phyloP scores from a whole-genome alignment of 92 coral and sea anemone genomes.

The Umimayanthus kanabou region DNA sequence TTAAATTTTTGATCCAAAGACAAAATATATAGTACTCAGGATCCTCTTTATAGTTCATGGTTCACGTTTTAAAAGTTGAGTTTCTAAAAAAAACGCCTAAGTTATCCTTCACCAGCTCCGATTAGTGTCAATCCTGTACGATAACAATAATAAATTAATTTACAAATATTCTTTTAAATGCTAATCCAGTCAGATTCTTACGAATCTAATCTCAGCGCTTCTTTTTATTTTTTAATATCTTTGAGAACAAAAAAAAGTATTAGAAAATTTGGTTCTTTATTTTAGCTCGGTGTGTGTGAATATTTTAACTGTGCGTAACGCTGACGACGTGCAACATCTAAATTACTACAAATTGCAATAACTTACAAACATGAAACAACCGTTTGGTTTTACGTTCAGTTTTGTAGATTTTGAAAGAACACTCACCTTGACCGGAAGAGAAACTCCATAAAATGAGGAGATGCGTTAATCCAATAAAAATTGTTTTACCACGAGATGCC shows the following conservation, averaged over 20 bases:
- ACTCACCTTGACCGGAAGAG: conserved; percentile 22
- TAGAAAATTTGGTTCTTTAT: no score
- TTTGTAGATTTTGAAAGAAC: not conserved
- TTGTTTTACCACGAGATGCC: not conserved
- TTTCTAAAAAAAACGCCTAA: not conserved
- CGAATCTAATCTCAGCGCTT: not conserved
- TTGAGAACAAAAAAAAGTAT: not conserved
- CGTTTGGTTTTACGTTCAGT: not conserved
- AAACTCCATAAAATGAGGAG: conserved; percentile 18
- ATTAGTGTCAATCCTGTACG: conserved; percentile 7
- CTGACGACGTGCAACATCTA: not conserved
- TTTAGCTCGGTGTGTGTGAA: no score
- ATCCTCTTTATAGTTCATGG: not conserved
- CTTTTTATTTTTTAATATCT: not conserved
- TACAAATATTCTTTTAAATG: not conserved
- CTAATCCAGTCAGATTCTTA: not conserved
- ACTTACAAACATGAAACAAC: not conserved
- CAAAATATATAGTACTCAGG: not conserved
- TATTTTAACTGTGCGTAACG: not conserved
- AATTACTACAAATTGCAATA: not conserved
- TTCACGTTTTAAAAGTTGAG: not conserved
- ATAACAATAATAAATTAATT: conserved; percentile 9
- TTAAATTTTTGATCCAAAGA: not conserved
- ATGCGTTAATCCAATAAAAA: not conserved
- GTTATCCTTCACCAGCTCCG: no score